Evolutionary conservation across 2,797 vertebrate species (phyloP).

Genomic region (Thamnophis elegans): DNA sequence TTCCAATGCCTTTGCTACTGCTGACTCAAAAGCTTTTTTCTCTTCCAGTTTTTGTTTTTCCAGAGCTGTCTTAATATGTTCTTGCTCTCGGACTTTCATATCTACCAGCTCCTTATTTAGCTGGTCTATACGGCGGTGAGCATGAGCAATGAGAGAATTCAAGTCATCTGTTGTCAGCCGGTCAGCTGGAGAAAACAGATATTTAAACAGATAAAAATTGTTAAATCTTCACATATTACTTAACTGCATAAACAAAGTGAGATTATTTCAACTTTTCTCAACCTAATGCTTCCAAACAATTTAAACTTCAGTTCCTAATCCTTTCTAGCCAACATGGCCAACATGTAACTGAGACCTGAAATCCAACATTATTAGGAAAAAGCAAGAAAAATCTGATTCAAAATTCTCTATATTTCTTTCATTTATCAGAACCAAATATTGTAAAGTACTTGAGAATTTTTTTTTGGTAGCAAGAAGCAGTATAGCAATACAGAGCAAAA

Average conservation of each 20-base stretch:
- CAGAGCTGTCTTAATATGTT: conserved; percentile 84
- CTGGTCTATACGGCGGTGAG: conserved; percentile 94
- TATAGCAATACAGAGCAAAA: neutral
- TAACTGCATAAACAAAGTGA: neutral
- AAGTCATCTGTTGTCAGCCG: conserved; percentile 86
- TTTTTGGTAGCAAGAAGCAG: neutral
- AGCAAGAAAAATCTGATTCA: neutral
- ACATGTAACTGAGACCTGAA: neutral
- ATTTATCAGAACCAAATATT: neutral
- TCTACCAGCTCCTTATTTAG: conserved; percentile 88
- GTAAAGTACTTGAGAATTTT: neutral
- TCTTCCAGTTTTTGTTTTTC: conserved; percentile 89
- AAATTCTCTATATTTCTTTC: neutral
- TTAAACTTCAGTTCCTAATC: neutral
- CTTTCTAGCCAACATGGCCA: neutral
- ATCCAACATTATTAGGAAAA: neutral
- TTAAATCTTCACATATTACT: rapidly evolving
- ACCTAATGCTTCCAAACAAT: neutral
- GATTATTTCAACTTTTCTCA: neutral
- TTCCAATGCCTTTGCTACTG: conserved; percentile 80
- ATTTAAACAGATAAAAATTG: neutral
- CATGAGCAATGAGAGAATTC: conserved; percentile 91
- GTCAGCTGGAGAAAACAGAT: conserved; percentile 74
- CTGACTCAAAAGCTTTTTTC: conserved; percentile 77
- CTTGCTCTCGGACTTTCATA: conserved; percentile 86